Evolutionary conservation across 2,888 invertebrate species (phyloP).

Genomic region (Epirrhoe tristata): DNA sequence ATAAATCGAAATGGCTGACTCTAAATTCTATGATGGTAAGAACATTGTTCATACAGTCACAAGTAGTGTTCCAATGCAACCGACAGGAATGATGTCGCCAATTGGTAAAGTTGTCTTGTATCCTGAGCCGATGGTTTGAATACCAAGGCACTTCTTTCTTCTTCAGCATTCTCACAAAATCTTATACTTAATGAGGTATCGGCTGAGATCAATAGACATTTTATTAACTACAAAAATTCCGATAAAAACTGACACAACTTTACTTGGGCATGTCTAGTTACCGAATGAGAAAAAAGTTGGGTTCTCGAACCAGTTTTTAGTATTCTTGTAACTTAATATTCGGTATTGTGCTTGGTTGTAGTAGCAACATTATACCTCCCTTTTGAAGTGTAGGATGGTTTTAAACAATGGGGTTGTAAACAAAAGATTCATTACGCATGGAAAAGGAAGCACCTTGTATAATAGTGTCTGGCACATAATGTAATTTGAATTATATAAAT

Average conservation of each 20-base stretch:
- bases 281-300: constrained; percentile 60
- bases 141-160: constrained; percentile 79
- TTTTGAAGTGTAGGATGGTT: constrained; percentile 53
- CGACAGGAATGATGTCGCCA: constrained; percentile 71
- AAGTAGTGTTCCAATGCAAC: constrained; percentile 74
- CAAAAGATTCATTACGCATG: constrained; percentile 52
- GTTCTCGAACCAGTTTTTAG: constrained; percentile 64
- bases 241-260: constrained; percentile 42
- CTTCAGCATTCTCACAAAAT: constrained; percentile 69
- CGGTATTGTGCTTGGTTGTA: constrained; percentile 32
- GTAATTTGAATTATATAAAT: constrained; percentile 55
- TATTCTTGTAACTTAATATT: constrained; percentile 32
- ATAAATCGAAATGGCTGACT: too few relatives aligned
- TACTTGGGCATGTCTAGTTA: constrained; percentile 51
- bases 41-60: constrained; percentile 73
- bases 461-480: constrained; percentile 37
- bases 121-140: constrained; percentile 70
- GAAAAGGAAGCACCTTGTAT: constrained; percentile 51
- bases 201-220: constrained; percentile 48
- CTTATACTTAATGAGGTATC: constrained; percentile 46
- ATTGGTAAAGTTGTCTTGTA: constrained; percentile 71
- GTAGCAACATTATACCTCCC: constrained; percentile 61
- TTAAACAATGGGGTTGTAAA: constrained; percentile 56
- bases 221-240: constrained; percentile 41
- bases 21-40: too few relatives aligned